Base-by-base conservation (phyloP, 2,888 invertebrate genomes). In the Sinopyrophorus schimmeli region DNA sequence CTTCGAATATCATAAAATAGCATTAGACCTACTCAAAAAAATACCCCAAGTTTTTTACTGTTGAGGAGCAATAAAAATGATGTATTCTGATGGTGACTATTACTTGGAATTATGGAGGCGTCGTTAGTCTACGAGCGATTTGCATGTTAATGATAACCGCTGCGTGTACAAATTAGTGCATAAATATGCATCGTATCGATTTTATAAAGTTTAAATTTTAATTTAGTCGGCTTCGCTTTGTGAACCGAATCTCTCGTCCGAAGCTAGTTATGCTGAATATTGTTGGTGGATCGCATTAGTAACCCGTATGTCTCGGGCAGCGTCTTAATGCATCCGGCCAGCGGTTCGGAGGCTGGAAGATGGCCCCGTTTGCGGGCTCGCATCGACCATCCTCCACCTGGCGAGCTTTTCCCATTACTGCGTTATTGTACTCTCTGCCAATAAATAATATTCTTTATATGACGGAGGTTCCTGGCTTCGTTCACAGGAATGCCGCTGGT, bases 391-490 rank as follows among this genome's bases (percentile, higher is more conserved):
- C 5, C 40, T 28, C 34, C 47, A 42, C 47, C 47, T 52, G 52
- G 47, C 47, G 28, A 30, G 48, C 65, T 66, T 58, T 63, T 61
- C 66, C 71, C 69, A 71, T 71, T 71, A 71, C 69, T 55, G 65
- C 63, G 67, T 71, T 70, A 71, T 71, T 71, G 71, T 71, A 68
- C 69, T 69, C 70, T 59, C 64, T 62, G 69, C 69, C 71, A 70
- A 71, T 71, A 71, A 71, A 71, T 71, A 71, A 71, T 71, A 71
- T 71, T 71, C 71, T 71, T 71, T 71, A 71, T 71, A 71, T 69
- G 71, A 71, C 67, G 65, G 62, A 63, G 63, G 57, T 64, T 60
- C 58, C 54, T 51, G 57, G 50, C 52, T 55, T 55, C 55, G 60
- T 40, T 47, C 51, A 52, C 50, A 43, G 42, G 41, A 48, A 50